Conservation (phyloP, 1,140 invertebrate species). For the Ceratitis capitata region DNA sequence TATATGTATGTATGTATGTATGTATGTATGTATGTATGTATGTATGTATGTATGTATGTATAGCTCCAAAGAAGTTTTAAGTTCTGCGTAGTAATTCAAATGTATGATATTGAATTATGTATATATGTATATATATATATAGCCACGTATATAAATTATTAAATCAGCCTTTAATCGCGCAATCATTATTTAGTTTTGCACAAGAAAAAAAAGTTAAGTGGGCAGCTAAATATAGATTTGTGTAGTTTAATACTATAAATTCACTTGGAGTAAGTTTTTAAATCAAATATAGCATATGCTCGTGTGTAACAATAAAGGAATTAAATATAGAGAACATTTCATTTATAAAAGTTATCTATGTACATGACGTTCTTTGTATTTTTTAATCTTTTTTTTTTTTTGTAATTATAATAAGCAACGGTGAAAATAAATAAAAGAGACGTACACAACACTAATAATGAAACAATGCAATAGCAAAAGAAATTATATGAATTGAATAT, state of each 20-base stretch:
- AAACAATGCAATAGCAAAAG: background rate
- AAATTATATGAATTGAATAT: background rate
- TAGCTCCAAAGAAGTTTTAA: background rate
- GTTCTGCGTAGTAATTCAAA: background rate
- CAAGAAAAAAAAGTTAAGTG: background rate
- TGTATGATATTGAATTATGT: background rate
- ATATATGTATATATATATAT: background rate
- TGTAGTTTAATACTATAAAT: conserved; percentile 20
- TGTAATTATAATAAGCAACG: background rate
- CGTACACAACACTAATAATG: background rate
- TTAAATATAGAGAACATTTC: background rate
- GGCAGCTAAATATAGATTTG: background rate
- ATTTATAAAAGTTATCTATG: background rate
- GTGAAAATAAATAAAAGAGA: conserved; percentile 1
- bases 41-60: background rate
- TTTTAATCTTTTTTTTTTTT: background rate
- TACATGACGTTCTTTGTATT: background rate
- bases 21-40: too few species aligned
- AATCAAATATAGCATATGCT: background rate
- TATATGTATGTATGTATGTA: background rate
- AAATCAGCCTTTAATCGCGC: background rate
- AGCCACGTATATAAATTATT: background rate
- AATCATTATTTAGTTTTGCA: background rate
- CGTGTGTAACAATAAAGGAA: background rate
- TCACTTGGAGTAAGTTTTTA: background rate